Evolutionary conservation across 2,797 vertebrate genomes (phyloP).

Genomic region (Acanthurus leucopareius): DNA sequence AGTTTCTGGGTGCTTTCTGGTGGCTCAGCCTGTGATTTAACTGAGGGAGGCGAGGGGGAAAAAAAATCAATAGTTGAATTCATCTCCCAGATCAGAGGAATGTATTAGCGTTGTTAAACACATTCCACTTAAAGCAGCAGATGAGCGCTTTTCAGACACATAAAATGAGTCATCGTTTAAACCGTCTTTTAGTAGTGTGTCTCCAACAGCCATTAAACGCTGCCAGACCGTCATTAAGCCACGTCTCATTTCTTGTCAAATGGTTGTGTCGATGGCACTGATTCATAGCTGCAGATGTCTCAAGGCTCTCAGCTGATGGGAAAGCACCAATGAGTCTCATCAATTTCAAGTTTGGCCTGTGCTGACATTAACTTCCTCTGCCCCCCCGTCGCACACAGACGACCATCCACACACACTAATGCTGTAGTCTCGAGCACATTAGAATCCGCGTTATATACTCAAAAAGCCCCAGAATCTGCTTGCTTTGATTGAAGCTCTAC

Average conservation of each 20-base stretch:
- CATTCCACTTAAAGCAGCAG: conserved; percentile 68
- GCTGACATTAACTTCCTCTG: conserved; percentile 24
- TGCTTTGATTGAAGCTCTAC: not conserved
- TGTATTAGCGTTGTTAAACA: conserved; percentile 76
- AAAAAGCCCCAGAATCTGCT: conserved; percentile 13
- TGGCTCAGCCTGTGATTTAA: conserved; percentile 63
- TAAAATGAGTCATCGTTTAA: conserved; percentile 77
- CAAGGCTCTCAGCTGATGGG: conserved; percentile 34
- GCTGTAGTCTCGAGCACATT: conserved; percentile 32
- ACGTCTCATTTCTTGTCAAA: conserved; percentile 75
- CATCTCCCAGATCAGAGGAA: conserved; percentile 70
- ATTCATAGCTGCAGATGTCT: conserved; percentile 62
- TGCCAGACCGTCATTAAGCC: conserved; percentile 71
- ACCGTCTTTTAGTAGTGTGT: conserved; percentile 66
- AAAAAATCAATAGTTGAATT: conserved; percentile 79
- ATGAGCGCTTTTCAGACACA: conserved; percentile 70
- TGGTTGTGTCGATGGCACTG: conserved; percentile 59
- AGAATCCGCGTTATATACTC: conserved; percentile 3
- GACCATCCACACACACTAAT: not conserved
- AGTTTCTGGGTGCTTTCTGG: conserved; percentile 35
- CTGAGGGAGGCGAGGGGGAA: conserved; percentile 19
- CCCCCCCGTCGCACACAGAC: not conserved
- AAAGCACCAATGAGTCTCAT: conserved; percentile 48
- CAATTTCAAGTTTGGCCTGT: conserved; percentile 43
- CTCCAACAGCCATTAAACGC: conserved; percentile 73